phyloP scores from a whole-genome alignment of 2,113 vertebrate species.

The Ameiurus melas region DNA sequence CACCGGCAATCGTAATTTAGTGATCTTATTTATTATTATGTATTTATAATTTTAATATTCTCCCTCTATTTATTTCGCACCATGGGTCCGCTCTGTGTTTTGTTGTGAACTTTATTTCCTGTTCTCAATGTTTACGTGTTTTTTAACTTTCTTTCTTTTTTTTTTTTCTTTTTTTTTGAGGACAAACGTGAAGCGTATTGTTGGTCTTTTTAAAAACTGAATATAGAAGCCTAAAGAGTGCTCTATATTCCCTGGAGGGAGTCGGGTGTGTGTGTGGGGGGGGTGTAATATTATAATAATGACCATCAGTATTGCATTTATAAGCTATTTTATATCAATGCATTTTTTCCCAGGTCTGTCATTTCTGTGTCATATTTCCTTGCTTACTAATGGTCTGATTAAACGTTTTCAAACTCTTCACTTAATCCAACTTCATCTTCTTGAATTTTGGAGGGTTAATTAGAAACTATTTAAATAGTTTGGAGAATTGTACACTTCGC shows the following conservation, averaged over 20 bases:
- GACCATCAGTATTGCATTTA: slow-evolving; percentile 56
- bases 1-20: slow-evolving; percentile 72
- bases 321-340: slow-evolving; percentile 70
- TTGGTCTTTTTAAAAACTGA: slow-evolving; percentile 44
- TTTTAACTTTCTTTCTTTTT: slow-evolving; percentile 36
- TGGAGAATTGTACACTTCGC: slow-evolving; percentile 60
- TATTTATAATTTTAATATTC: slow-evolving; percentile 64
- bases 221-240: slow-evolving; percentile 43
- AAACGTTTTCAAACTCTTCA: slow-evolving; percentile 56
- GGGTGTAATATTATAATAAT: not conserved
- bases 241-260: slow-evolving; percentile 2
- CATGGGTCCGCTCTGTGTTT: slow-evolving; percentile 57
- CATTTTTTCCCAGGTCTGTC: slow-evolving; percentile 55
- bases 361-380: slow-evolving; percentile 60
- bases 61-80: slow-evolving; percentile 59
- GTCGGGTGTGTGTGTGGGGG: no score
- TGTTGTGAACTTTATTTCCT: slow-evolving; percentile 57
- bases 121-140: slow-evolving; percentile 60
- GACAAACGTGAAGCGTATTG: slow-evolving; percentile 50
- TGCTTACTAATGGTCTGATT: slow-evolving; percentile 56
- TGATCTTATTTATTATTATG: slow-evolving; percentile 61
- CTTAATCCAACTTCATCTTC: slow-evolving; percentile 64
- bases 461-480: slow-evolving; percentile 59
- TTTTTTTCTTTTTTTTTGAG: slow-evolving; percentile 59
- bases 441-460: slow-evolving; percentile 55